Evolutionary conservation across 2,888 invertebrate species (phyloP).

Genomic region (Drosophila leonis): DNA sequence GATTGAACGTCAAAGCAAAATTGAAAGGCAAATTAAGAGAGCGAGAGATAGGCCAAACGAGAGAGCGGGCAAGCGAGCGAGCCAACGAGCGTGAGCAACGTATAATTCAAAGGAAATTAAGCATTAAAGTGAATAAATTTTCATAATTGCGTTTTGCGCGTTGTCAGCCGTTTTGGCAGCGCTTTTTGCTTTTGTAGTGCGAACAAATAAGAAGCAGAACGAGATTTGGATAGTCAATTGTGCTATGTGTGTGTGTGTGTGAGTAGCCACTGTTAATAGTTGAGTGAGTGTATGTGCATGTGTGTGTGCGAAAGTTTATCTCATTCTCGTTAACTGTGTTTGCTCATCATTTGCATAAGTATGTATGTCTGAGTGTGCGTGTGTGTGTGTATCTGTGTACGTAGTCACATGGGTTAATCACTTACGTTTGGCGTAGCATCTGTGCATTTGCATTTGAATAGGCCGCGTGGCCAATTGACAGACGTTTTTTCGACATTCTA

Average conservation of each 20-base stretch:
- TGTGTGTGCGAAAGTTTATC: constrained; percentile 33
- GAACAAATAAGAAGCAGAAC: constrained; percentile 16
- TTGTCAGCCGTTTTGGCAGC: constrained; percentile 61
- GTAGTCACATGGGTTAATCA: constrained; percentile 54
- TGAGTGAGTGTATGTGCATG: constrained; percentile 8
- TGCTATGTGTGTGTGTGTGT: background rate
- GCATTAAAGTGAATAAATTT: constrained; percentile 76
- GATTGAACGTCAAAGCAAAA: constrained; percentile 48
- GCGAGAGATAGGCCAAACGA: background rate
- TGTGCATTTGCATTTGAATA: constrained; percentile 35
- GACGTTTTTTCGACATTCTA: background rate
- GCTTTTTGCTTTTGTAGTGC: constrained; percentile 19
- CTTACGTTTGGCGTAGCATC: constrained; percentile 25
- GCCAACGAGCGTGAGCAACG: constrained; percentile 32
- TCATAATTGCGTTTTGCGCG: constrained; percentile 69
- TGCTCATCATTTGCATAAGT: constrained; percentile 48
- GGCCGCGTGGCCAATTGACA: background rate
- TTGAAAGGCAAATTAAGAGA: constrained; percentile 64
- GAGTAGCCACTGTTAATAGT: constrained; percentile 33
- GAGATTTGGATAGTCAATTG: constrained; percentile 12
- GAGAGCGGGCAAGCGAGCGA: background rate
- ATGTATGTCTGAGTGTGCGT: background rate
- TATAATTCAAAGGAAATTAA: constrained; percentile 73
- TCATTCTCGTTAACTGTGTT: constrained; percentile 46
- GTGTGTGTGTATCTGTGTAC: background rate